Evolutionary conservation across 2,113 vertebrate species (phyloP).

Genomic region (Thomomys bottae): DNA sequence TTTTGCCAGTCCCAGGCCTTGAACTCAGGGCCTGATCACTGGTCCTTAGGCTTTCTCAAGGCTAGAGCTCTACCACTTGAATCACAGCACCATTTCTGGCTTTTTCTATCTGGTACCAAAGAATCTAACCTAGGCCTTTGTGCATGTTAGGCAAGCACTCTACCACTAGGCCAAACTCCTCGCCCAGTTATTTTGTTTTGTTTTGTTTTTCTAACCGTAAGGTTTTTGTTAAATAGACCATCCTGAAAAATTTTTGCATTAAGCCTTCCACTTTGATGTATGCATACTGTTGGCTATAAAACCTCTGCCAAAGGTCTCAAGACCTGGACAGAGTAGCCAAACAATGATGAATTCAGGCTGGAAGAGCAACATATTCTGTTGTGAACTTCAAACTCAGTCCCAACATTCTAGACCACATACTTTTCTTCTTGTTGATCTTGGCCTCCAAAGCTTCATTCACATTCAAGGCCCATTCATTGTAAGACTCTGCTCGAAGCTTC

Average conservation of each 20-base stretch:
- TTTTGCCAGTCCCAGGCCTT: no score
- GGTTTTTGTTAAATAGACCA: neutral
- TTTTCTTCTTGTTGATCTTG: conserved; percentile 93
- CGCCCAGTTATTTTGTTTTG: no score
- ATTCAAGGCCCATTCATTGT: conserved; percentile 93
- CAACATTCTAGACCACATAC: conserved; percentile 79
- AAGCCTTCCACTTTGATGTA: neutral
- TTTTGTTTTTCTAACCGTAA: neutral
- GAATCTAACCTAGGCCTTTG: no score
- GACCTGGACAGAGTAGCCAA: neutral
- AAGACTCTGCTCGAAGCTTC: conserved; percentile 91
- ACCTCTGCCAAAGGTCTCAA: neutral
- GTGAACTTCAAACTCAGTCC: neutral
- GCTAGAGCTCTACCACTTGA: no score
- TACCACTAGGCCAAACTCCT: no score
- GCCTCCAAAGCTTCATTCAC: conserved; percentile 93
- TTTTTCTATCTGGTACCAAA: no score
- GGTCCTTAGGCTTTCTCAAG: no score
- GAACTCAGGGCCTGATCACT: no score
- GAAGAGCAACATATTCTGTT: neutral
- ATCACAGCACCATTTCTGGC: no score
- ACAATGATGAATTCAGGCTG: neutral
- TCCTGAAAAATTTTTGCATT: neutral
- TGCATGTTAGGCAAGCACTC: no score
- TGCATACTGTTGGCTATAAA: neutral